Evolutionary conservation across 2,113 vertebrate genomes (phyloP).

Genomic region (Meleagris gallopavo): DNA sequence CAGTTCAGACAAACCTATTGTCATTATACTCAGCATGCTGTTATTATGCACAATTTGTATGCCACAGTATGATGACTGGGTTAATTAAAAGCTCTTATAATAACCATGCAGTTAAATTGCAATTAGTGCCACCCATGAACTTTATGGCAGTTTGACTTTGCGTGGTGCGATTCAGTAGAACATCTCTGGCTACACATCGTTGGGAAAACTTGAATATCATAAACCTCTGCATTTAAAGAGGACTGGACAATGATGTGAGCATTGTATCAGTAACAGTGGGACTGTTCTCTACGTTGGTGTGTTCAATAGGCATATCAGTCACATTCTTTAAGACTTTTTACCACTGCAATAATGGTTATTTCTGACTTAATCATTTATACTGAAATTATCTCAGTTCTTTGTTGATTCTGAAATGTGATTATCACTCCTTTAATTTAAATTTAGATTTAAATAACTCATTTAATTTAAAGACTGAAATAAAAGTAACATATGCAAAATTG

Average conservation of each 20-base stretch:
- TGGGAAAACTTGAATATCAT: not conserved
- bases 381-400: not conserved
- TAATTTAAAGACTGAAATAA: not conserved
- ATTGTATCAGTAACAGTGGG: accelerated
- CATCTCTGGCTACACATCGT: not conserved
- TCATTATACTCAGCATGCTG: conserved; percentile 38
- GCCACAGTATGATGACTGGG: conserved; percentile 48
- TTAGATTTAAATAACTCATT: not conserved
- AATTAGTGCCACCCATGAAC: conserved; percentile 61
- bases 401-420: not conserved
- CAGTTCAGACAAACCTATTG: conserved; percentile 33
- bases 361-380: not conserved
- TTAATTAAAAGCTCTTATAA: conserved; percentile 71
- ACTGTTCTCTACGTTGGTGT: not conserved
- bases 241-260: not conserved
- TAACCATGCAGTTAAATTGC: conserved; percentile 60
- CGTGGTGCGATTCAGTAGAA: not conserved
- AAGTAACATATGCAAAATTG: not conserved
- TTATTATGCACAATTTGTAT: conserved; percentile 52
- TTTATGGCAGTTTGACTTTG: conserved; percentile 52
- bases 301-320: not conserved
- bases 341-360: not conserved
- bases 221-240: not conserved
- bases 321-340: not conserved
- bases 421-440: not conserved